These are phyloP conservation scores for Pediacus dermestoides DNA, from an alignment of 2,888 invertebrate species.

Conservation along the genomic window DNA sequence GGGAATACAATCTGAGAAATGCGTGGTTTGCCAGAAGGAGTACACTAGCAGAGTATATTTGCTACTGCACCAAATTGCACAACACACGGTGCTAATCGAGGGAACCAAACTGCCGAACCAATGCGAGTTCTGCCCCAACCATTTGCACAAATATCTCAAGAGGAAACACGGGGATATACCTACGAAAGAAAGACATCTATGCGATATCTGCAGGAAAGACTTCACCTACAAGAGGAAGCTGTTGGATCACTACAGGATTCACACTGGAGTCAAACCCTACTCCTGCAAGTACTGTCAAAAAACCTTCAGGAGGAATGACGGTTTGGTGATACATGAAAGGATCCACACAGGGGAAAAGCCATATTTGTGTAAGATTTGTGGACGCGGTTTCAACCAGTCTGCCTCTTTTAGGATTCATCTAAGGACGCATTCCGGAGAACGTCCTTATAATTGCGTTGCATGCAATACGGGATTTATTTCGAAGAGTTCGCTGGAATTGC, in stretches of 20 bases:
- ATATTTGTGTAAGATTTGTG: conserved; percentile 59
- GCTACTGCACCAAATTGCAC: no score
- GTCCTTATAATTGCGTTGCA: conserved; percentile 57
- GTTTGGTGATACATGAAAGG: conserved; percentile 59
- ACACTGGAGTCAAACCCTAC: conserved; percentile 60
- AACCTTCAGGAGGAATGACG: conserved; percentile 42
- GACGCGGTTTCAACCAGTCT: conserved; percentile 60
- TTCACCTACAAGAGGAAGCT: conserved; percentile 39
- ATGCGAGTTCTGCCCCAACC: no score
- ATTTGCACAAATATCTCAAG: no score
- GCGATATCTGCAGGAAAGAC: conserved; percentile 40
- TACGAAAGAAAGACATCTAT: no score
- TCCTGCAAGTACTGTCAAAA: conserved; percentile 45
- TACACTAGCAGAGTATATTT: no score
- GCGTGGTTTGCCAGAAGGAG: no score
- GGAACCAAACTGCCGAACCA: no score
- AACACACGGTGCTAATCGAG: no score
- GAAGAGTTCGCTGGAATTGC: conserved; percentile 58
- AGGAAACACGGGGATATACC: no score
- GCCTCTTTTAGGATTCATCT: conserved; percentile 61
- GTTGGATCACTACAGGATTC: conserved; percentile 55
- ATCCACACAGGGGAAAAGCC: conserved; percentile 63
- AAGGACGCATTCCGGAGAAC: conserved; percentile 59
- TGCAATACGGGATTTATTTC: conserved; percentile 60
- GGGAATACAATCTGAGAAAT: no score